Base-by-base conservation (phyloP, 2,888 invertebrate species). In the Microdon myrmicae region DNA sequence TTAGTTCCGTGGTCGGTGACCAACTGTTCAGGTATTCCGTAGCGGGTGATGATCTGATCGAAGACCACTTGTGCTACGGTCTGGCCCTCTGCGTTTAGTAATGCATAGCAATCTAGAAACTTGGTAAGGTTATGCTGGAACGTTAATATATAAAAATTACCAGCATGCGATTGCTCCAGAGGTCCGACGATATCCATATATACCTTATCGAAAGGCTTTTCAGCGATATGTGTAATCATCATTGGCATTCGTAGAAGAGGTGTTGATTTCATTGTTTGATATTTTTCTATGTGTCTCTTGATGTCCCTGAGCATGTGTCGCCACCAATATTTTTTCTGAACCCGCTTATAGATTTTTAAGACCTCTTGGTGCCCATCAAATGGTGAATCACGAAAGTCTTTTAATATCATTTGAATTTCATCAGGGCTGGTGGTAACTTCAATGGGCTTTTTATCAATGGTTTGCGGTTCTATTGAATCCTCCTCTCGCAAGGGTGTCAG, bases 1-100 rank as follows among this genome's bases (percentile, higher is more conserved):
- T 41, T 41, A 4, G 29, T 41, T 1, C 29, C 41, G 4, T 29
- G 28, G 16, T 23, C 38, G 17, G 22, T 12, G 3, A 38, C 23
- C 8, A 25, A 5, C 4, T 4, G 9, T 5, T 39, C 9, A 8
- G 26, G 17, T 17, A 39, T 22, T 19, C 28, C 17, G 28, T 16
- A 28, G 4, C 28, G 23, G 9, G 16, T 16, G 16, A 17, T 14
- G 3, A 39, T 26, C 19, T 19, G 4, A 5, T 39, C 28, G 6
- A 39, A 14, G 7, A 38, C 22, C 4, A n/a, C 20, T 7, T 10
- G 34, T 3, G 20, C 34, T n/a, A 34, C 8, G 4, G 19, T 20
- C n/a, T 6, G 5, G 6, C 10, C 20, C 9, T 19, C 34, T 8
- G 4, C 14, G 22, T 34, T 32, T 3, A 12, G 20, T 20, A 34